Base-by-base conservation (phyloP, 2,113 vertebrate species). In the Carassius auratus region DNA sequence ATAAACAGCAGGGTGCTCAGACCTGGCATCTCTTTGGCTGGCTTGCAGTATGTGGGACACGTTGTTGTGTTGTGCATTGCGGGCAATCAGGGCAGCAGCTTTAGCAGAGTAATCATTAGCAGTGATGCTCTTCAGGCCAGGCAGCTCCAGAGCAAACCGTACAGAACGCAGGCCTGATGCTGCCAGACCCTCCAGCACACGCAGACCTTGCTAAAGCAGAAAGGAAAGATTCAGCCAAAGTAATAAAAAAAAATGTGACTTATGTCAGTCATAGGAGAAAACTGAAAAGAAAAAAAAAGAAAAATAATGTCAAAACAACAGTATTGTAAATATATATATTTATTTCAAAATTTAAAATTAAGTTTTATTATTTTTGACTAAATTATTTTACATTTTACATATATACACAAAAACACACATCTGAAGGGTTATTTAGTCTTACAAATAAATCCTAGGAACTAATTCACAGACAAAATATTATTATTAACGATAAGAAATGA, bases 111-210 rank as follows among this genome's bases (percentile, higher is more conserved):
- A 94, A 86, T 99, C 97, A 0, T 97, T 97, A 89, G 97, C 96
- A 15, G 97, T 93, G 82, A 99, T 87, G 0, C 90, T 94, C 5
- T 21, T 91, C 14, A 99, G 94, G 2, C 97, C 97, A 0, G 97
- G 97, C 4, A 99, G 95, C 89, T 99, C 97, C 2, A 92, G 92
- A 38, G 96, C 96, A 0, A 99, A 99, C 5, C 97, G 96, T 12
- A 99, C 95, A 0, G 97, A 98, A 38, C 97, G 96, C 0, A 99
- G 91, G 1, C 97, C 97, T 0, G 97, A 98, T 1, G 97, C 97
- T 0, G 97, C 96, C 87, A 99, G 91, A 0, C 95, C 97, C 91
- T 99, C 97, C 86, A 98, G 91, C 10, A 98, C 94, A 1, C 91
- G 91, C 2, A 99, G 91, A 1, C 96, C 96, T 0, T 92, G 93